Conservation (phyloP, 2,113 vertebrate genomes). For the Pterophyllum scalare region DNA sequence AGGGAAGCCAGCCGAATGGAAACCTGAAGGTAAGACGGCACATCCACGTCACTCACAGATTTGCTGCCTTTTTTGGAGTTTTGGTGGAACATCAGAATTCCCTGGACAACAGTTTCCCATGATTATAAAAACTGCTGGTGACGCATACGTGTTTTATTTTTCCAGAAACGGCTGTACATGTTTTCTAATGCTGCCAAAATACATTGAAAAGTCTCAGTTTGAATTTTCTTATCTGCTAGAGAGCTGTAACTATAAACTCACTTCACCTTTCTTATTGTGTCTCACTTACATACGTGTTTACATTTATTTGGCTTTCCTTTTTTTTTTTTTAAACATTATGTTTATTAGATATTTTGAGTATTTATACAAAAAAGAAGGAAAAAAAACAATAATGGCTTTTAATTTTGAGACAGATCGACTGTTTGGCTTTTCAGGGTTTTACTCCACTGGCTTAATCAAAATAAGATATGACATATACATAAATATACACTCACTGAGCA, state of each 20-base stretch:
- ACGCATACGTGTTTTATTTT: not conserved
- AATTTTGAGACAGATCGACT: too few relatives aligned
- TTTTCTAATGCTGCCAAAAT: not conserved
- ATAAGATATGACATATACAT: not conserved
- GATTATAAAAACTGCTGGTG: conserved; percentile 3
- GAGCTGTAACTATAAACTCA: conserved; percentile 4
- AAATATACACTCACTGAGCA: not conserved
- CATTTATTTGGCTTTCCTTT: not conserved
- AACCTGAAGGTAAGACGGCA: conserved; percentile 13
- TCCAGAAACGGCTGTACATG: not conserved
- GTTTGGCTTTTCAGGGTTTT: not conserved
- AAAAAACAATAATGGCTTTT: too few relatives aligned
- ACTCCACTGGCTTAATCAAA: not conserved
- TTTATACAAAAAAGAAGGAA: too few relatives aligned
- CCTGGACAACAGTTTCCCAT: not conserved
- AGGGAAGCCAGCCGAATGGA: not conserved
- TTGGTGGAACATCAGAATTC: not conserved
- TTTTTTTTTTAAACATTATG: too few relatives aligned
- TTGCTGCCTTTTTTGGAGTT: not conserved
- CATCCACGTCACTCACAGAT: not conserved
- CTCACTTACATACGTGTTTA: not conserved
- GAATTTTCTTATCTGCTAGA: not conserved
- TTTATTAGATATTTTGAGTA: too few relatives aligned
- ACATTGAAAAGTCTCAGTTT: not conserved
- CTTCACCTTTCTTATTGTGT: not conserved